phyloP scores from a whole-genome alignment of 2,113 vertebrate genomes.

The chimpanzee (Pan troglodytes) region NHGRI_mPanTro3-v2.1_pri NC_072407.2:73146001-73146500 shows the following conservation, averaged over 20 bases:
- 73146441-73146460: rapidly evolving
- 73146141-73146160: rapidly evolving
- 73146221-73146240: rapidly evolving
- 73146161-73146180: too few species aligned
- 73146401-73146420: not conserved
- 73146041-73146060: not conserved
- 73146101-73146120: too few species aligned
- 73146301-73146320: rapidly evolving
- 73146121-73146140: not conserved
- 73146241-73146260: rapidly evolving
- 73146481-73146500: rapidly evolving
- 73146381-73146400: not conserved
- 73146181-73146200: rapidly evolving
- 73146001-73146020: not conserved
- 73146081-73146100: not conserved
- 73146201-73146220: not conserved
- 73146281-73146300: rapidly evolving
- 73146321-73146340: not conserved
- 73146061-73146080: rapidly evolving
- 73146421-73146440: not conserved
- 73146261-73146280: rapidly evolving
- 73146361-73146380: rapidly evolving
- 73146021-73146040: not conserved
- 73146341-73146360: rapidly evolving
- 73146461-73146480: rapidly evolving